Base-by-base conservation (phyloP, 2,888 invertebrate species). In the Tupiocoris notatus region DNA sequence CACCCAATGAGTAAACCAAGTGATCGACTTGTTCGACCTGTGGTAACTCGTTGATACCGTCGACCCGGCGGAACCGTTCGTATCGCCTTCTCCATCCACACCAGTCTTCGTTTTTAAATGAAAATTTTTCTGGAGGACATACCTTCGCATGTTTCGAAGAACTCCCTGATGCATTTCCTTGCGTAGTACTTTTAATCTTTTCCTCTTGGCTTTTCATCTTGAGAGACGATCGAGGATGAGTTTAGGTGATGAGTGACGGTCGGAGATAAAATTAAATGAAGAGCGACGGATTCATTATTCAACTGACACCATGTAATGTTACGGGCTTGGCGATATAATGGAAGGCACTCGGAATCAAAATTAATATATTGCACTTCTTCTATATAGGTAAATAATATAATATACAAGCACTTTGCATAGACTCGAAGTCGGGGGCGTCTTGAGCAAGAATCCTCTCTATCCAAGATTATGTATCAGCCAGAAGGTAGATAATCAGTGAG, bases 1-100 rank as follows among this genome's bases (percentile, higher is more conserved):
- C 64, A 3, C 65, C 75, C 39, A 75, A 25, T n/a, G 20, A 3
- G 39, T 75, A 75, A 12, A 75, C 18, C 6, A 75, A 25, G n/a
- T 63, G 25, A 24, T 63, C 56, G 9, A 75, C 75, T 25, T 75
- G 75, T n/a, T 75, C 24, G 6, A 18, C 65, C 12, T 17, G 6
- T 23, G 17, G 18, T 16, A 16, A 12, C 9, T 65, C 23, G 3
- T n/a, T 12, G 7, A 75, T n/a, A 1, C 62, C 62, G 1, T 64
- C 16, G 16, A 75, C 24, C 2, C 63, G 24, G 17, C 75, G 23
- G 21, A 18, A 75, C 12, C 75, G 23, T 18, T 67, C 75, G 18
- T 66, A 66, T 59, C 59, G 59, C 2, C 59, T 3, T 3, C 3
- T 59, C 59, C 59, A 59, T 59, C 59, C 59, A n/a, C 24, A 25